These are phyloP conservation scores for Pseudococcus viburni DNA, from an alignment of 2,888 invertebrate genomes.

Conservation along the genomic window DNA sequence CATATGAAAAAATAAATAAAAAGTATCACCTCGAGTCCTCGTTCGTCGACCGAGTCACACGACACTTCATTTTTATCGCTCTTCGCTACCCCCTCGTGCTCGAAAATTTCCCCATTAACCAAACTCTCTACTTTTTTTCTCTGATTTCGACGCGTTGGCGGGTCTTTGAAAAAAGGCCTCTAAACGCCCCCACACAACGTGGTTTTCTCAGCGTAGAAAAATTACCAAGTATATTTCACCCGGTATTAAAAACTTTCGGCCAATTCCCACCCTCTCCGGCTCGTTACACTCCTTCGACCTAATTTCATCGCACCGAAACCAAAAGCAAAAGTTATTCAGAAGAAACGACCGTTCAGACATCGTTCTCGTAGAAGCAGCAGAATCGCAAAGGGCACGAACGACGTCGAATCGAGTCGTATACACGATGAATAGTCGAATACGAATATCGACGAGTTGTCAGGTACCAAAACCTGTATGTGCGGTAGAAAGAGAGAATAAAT, in stretches of 20 bases:
- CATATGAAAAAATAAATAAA: not conserved
- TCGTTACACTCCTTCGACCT: not conserved
- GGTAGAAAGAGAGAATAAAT: constrained; percentile 12
- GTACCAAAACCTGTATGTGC: not conserved
- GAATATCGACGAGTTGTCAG: not conserved
- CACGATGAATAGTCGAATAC: not conserved
- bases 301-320: not conserved
- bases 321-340: not conserved
- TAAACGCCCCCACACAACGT: not conserved
- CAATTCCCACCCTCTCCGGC: not conserved
- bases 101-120: not conserved
- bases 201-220: not conserved
- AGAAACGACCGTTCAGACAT: not conserved
- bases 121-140: not conserved
- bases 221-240: constrained; percentile 2
- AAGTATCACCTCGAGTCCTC: not conserved
- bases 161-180: not conserved
- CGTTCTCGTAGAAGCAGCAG: not conserved
- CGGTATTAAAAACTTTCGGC: not conserved
- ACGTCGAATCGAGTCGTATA: not conserved
- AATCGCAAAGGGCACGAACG: not conserved
- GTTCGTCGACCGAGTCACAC: not conserved
- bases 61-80: not conserved
- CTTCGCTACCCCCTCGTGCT: not conserved
- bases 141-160: not conserved